A percentile compares a stretch with the other conserved stretches of the same genome.
Conservation (phyloP, 2,113 vertebrate species). For the Forbesichthys agassizii region DNA sequence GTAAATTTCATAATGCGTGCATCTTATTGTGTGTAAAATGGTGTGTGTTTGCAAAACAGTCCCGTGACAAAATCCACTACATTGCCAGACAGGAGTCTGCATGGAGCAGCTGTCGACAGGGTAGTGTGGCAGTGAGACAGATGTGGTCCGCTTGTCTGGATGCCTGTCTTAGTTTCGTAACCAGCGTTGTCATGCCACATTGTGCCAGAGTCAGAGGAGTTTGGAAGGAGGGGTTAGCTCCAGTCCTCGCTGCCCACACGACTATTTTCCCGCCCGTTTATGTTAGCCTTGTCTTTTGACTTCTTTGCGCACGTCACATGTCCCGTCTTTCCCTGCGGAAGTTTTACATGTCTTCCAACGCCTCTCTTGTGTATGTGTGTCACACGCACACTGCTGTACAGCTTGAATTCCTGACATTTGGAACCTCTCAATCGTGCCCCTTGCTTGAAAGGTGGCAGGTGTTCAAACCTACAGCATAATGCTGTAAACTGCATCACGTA, state of each 20-base stretch:
- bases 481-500: slow-evolving; percentile 45
- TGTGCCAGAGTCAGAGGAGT: no score
- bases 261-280: not conserved
- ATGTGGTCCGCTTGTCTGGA: not conserved
- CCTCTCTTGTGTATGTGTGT: not conserved
- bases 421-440: slow-evolving; percentile 56
- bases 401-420: slow-evolving; percentile 45
- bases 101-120: slow-evolving; percentile 12
- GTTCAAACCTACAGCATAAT: slow-evolving; percentile 52
- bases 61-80: no score
- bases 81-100: not conserved
- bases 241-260: slow-evolving; percentile 1
- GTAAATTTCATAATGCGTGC: no score
- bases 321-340: no score
- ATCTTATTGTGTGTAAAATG: no score
- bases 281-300: not conserved
- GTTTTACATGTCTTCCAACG: no score
- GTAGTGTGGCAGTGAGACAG: not conserved
- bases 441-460: slow-evolving; percentile 55
- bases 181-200: not conserved
- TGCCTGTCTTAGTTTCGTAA: not conserved
- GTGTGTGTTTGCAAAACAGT: no score
- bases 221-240: not conserved
- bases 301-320: no score
- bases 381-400: slow-evolving; percentile 14